Evolutionary conservation across 2,113 vertebrate species (phyloP).

Genomic region (Panthera leo): DNA sequence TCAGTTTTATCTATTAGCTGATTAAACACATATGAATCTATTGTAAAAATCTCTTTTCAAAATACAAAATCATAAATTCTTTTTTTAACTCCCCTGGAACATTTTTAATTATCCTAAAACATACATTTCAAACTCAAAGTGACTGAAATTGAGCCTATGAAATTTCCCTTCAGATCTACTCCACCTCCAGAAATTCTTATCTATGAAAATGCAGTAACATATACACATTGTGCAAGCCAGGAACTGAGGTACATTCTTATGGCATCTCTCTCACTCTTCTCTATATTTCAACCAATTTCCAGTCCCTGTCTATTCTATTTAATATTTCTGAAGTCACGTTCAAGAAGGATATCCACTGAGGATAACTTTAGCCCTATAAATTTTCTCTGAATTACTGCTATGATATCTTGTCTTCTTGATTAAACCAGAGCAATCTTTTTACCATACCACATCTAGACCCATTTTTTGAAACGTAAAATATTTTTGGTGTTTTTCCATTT

Average conservation of each 20-base stretch:
- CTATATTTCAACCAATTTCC: neutral
- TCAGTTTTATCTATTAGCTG: neutral
- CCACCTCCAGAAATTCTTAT: neutral
- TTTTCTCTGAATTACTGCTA: neutral
- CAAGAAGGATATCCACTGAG: neutral
- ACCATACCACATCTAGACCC: neutral
- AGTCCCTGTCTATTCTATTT: neutral
- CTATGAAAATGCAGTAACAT: neutral
- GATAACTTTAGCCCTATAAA: neutral
- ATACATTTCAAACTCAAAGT: neutral
- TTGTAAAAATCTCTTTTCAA: neutral
- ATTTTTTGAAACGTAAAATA: neutral
- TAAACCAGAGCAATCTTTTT: neutral
- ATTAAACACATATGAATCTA: conserved; percentile 2
- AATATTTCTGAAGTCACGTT: neutral
- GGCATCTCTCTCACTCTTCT: neutral
- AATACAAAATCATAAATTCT: neutral
- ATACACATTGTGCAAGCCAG: neutral
- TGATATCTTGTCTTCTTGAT: neutral
- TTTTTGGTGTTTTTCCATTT: neutral
- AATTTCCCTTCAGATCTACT: neutral
- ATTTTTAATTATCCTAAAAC: neutral
- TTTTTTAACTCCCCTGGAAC: neutral
- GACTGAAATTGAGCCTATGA: neutral
- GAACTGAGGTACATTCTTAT: neutral